Conservation (phyloP, 2,888 invertebrate genomes). For the Heliconius erato region DNA sequence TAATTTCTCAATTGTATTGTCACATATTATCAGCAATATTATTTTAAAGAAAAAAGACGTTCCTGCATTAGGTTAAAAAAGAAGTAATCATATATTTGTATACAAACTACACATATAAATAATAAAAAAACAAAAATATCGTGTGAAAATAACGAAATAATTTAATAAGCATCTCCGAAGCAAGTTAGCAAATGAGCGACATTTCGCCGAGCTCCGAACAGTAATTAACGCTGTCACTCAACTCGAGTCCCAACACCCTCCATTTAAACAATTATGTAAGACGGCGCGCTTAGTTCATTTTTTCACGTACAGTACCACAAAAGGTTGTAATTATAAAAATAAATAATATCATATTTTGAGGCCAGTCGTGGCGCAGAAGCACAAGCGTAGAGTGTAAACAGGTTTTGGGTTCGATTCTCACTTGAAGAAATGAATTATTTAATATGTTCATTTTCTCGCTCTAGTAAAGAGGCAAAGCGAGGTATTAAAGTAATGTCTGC, state of each 20-base stretch:
- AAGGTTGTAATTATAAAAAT: neutral
- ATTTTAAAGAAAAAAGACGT: neutral
- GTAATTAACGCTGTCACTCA: slow-evolving; percentile 45
- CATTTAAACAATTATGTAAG: slow-evolving; percentile 34
- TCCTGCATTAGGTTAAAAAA: neutral
- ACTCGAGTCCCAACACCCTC: slow-evolving; percentile 38
- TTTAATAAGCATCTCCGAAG: slow-evolving; percentile 13
- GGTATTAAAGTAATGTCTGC: too few relatives aligned
- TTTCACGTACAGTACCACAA: slow-evolving; percentile 11
- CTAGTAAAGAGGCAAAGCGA: too few relatives aligned
- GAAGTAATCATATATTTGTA: neutral
- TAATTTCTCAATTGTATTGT: neutral
- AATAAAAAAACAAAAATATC: neutral
- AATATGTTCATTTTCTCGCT: too few relatives aligned
- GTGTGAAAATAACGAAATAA: neutral
- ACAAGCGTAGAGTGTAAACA: too few relatives aligned
- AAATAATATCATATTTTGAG: neutral
- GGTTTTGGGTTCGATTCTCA: too few relatives aligned
- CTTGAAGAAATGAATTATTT: too few relatives aligned
- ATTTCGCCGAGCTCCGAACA: slow-evolving; percentile 32
- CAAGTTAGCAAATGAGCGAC: slow-evolving; percentile 27
- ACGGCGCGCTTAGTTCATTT: slow-evolving; percentile 17
- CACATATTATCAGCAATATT: neutral
- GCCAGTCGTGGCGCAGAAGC: too few relatives aligned
- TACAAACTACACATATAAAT: neutral